phyloP scores from a whole-genome alignment of 2,113 vertebrate species.

The Phalacrocorax carbo region DNA sequence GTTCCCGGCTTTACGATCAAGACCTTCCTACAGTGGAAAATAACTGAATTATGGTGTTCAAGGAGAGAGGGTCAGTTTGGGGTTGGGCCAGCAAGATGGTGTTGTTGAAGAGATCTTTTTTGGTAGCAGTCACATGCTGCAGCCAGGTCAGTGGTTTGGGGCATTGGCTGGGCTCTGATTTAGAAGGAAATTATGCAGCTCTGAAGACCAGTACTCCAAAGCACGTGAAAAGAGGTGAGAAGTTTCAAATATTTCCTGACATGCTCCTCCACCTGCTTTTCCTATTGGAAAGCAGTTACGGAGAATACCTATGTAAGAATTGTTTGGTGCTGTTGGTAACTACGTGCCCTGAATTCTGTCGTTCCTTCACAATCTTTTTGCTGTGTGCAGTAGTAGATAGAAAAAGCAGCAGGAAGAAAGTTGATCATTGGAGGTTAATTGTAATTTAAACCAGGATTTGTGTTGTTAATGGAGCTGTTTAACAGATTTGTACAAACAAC shows the following conservation, averaged over 20 bases:
- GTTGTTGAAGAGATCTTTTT: neutral
- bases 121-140: neutral
- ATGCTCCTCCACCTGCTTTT: neutral
- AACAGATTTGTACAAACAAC: constrained; percentile 45
- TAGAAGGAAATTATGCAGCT: neutral
- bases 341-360: neutral
- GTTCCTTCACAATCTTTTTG: neutral
- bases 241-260: neutral
- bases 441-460: constrained; percentile 50
- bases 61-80: neutral
- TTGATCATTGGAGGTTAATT: neutral
- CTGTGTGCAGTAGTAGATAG: neutral
- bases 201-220: neutral
- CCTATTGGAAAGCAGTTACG: neutral
- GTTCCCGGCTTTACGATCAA: neutral
- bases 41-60: neutral
- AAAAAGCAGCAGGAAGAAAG: neutral
- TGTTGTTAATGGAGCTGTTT: constrained; percentile 56
- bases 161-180: neutral
- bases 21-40: neutral
- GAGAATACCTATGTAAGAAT: neutral
- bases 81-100: neutral
- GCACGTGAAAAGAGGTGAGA: constrained; percentile 8
- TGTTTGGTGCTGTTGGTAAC: neutral
- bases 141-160: neutral